phyloP scores from a whole-genome alignment of 2,888 invertebrate genomes.

The Eudasyphora cyanicolor region DNA sequence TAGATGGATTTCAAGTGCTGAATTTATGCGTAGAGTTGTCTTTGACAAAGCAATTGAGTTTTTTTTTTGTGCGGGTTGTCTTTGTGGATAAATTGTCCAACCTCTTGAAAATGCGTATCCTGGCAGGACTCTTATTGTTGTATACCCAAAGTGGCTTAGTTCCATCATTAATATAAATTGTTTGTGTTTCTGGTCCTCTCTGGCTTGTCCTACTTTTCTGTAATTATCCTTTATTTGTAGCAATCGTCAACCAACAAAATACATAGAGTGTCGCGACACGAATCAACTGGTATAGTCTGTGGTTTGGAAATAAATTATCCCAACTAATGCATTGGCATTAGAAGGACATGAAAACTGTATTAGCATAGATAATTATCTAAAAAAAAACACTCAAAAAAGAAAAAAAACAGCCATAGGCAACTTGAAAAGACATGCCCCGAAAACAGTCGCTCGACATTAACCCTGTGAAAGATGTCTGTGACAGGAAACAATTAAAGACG shows the following conservation, averaged over 20 bases:
- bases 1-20: too few species aligned
- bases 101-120: too few species aligned
- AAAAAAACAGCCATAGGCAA: background rate
- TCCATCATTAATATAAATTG: too few species aligned
- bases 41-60: background rate
- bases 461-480: background rate
- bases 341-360: background rate
- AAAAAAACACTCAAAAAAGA: too few species aligned
- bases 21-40: background rate
- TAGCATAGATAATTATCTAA: background rate
- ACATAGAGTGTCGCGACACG: background rate
- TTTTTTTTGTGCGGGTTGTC: too few species aligned
- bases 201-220: too few species aligned
- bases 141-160: too few species aligned
- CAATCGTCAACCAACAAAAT: too few species aligned
- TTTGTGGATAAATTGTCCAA: too few species aligned
- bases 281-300: background rate
- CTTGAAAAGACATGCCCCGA: background rate
- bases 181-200: too few species aligned
- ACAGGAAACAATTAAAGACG: background rate
- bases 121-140: too few species aligned
- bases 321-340: background rate
- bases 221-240: too few species aligned
- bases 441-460: background rate
- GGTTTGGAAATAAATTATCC: background rate